These are phyloP conservation scores for Eilema griseolum DNA, from an alignment of 2,888 invertebrate genomes.

Conservation along the genomic window DNA sequence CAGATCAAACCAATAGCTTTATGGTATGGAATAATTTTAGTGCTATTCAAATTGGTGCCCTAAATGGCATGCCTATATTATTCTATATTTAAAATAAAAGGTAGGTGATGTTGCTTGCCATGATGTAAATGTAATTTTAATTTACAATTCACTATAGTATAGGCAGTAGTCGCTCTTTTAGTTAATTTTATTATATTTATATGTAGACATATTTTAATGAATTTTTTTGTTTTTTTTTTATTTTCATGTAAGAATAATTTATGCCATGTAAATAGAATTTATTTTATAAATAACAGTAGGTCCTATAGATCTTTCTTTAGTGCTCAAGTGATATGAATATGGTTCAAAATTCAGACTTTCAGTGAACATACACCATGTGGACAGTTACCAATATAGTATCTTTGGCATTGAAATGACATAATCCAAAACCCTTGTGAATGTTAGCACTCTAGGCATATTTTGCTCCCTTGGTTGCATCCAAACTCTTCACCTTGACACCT, in stretches of 20 bases:
- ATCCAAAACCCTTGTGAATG: too few species aligned
- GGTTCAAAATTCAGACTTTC: neutral
- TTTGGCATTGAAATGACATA: too few species aligned
- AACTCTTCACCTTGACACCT: too few species aligned
- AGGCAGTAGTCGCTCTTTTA: neutral
- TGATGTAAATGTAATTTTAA: slow-evolving; percentile 29
- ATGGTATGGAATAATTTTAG: neutral
- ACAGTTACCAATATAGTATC: neutral
- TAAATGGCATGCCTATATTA: neutral
- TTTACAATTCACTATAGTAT: neutral
- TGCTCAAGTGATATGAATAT: neutral
- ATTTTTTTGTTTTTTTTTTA: neutral
- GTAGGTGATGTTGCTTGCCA: slow-evolving; percentile 43
- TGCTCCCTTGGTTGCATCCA: too few species aligned
- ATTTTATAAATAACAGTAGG: neutral
- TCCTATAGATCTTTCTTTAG: neutral
- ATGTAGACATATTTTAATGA: neutral
- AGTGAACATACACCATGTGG: neutral
- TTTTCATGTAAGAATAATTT: neutral
- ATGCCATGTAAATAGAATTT: neutral
- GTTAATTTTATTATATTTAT: neutral
- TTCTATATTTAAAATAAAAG: slow-evolving; percentile 22
- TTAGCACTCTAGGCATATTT: too few species aligned
- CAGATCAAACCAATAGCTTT: neutral
- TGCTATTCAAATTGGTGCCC: neutral